These are phyloP conservation scores for Gasteruption jaculator DNA, from an alignment of 2,888 invertebrate species.

Conservation along the genomic window DNA sequence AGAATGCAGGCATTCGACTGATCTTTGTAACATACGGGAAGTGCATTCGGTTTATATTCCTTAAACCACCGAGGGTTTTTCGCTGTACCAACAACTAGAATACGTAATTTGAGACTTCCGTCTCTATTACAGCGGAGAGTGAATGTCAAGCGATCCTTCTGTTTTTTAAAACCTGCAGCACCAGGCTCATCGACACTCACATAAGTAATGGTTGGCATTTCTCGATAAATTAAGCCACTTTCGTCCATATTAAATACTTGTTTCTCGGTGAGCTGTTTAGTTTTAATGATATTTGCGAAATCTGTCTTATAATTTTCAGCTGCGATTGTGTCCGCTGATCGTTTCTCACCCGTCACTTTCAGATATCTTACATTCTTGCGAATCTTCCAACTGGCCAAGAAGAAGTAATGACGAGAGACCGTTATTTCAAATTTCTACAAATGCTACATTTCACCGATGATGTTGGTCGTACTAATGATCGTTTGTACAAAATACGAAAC, in stretches of 20 bases:
- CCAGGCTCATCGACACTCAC: slow-evolving; percentile 19
- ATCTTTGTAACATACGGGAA: slow-evolving; percentile 25
- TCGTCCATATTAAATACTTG: slow-evolving; percentile 29
- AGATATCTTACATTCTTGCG: too few species aligned
- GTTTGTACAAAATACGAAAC: slow-evolving; percentile 13
- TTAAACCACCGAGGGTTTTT: slow-evolving; percentile 25
- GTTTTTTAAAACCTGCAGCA: slow-evolving; percentile 23
- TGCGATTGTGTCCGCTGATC: slow-evolving; percentile 22
- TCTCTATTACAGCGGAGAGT: slow-evolving; percentile 24
- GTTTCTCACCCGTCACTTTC: slow-evolving; percentile 27
- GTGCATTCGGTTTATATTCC: slow-evolving; percentile 18
- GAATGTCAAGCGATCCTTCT: slow-evolving; percentile 24
- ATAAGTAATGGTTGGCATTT: slow-evolving; percentile 23
- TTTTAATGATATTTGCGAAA: slow-evolving; percentile 17
- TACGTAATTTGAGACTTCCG: slow-evolving; percentile 21
- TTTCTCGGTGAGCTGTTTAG: slow-evolving; percentile 13
- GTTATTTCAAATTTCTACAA: slow-evolving; percentile 10
- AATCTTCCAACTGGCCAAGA: too few species aligned
- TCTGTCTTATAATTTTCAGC: slow-evolving; percentile 20
- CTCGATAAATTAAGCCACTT: slow-evolving; percentile 24
- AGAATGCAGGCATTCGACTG: slow-evolving; percentile 27
- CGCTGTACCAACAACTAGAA: slow-evolving; percentile 27
- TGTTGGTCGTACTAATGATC: slow-evolving; percentile 12
- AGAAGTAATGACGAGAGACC: slow-evolving; percentile 13
- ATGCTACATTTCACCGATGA: slow-evolving; percentile 12